Conservation (phyloP, 2,113 vertebrate genomes). For the Chionis minor region DNA sequence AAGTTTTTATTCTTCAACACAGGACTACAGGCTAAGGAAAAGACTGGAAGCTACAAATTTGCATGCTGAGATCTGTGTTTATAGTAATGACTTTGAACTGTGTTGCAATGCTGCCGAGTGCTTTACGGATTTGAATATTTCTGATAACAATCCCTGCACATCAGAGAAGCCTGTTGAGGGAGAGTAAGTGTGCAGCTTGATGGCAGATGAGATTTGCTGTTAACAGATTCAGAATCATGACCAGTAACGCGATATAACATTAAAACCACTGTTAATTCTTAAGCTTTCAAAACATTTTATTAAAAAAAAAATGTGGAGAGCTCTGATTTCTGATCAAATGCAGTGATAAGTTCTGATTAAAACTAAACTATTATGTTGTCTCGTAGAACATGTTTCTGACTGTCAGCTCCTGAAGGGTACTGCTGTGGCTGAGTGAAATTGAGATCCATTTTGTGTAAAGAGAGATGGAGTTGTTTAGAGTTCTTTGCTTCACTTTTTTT, state of each 20-base stretch:
- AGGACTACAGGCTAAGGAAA: not conserved
- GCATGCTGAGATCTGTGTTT: not conserved
- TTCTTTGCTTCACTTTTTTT: not conserved
- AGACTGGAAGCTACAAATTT: not conserved
- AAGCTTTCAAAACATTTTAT: not conserved
- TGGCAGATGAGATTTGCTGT: not conserved
- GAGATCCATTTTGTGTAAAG: not conserved
- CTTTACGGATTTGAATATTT: not conserved
- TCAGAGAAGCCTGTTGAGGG: not conserved
- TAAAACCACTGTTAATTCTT: not conserved
- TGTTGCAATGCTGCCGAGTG: not conserved
- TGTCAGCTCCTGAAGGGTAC: not conserved
- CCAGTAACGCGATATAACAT: not conserved
- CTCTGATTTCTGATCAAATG: not conserved
- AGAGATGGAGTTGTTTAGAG: not conserved
- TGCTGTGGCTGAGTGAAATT: not conserved
- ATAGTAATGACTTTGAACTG: not conserved
- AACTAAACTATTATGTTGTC: not conserved
- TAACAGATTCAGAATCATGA: not conserved
- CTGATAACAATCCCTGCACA: not conserved
- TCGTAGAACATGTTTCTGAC: not conserved
- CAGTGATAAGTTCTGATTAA: not conserved
- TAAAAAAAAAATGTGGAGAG: not conserved
- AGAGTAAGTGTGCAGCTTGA: not conserved
- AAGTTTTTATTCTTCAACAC: not conserved